Percentiles rank a stretch among this genome's conserved stretches.
phyloP scores from a whole-genome alignment of 2,888 invertebrate genomes.

The Leuctra nigra region DNA sequence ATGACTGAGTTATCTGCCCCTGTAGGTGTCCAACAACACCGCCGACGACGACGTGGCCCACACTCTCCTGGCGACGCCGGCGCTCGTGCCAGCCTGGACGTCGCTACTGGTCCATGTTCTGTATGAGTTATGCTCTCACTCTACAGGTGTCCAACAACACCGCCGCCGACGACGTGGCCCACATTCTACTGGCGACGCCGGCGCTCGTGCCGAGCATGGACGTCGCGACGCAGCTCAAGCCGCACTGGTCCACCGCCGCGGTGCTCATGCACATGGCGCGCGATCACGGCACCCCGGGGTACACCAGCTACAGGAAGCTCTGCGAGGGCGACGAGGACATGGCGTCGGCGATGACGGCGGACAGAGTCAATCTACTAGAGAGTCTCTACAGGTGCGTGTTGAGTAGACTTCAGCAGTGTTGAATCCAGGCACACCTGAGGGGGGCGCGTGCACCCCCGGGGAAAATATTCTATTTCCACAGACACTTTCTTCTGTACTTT shows the following conservation, averaged over 20 bases:
- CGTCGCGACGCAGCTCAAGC: conserved; percentile 33
- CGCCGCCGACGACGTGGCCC: conserved; percentile 43
- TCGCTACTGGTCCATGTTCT: too few relatives aligned
- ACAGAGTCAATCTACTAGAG: conserved; percentile 4
- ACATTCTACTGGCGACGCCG: conserved; percentile 55
- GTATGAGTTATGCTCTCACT: too few relatives aligned
- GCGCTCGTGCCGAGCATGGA: conserved; percentile 57
- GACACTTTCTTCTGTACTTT: too few relatives aligned
- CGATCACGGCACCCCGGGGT: conserved; percentile 76
- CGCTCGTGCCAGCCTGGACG: too few relatives aligned
- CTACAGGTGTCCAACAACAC: conserved; percentile 50
- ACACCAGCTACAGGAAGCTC: conserved; percentile 58
- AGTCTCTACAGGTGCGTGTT: conserved; percentile 4
- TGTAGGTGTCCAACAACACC: too few relatives aligned
- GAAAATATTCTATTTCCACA: too few relatives aligned
- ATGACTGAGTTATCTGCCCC: too few relatives aligned
- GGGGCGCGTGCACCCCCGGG: too few relatives aligned
- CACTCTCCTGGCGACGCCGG: too few relatives aligned
- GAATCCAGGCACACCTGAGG: too few relatives aligned
- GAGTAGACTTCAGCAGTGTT: too few relatives aligned
- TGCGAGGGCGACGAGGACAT: conserved; percentile 44
- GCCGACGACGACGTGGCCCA: too few relatives aligned
- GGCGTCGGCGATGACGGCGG: not conserved
- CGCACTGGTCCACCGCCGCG: conserved; percentile 42
- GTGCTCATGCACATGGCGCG: conserved; percentile 57